Percentiles rank a stretch among this genome's conserved stretches.
phyloP scores from a whole-genome alignment of 2,797 vertebrate genomes.

The Podarcis lilfordi region DNA sequence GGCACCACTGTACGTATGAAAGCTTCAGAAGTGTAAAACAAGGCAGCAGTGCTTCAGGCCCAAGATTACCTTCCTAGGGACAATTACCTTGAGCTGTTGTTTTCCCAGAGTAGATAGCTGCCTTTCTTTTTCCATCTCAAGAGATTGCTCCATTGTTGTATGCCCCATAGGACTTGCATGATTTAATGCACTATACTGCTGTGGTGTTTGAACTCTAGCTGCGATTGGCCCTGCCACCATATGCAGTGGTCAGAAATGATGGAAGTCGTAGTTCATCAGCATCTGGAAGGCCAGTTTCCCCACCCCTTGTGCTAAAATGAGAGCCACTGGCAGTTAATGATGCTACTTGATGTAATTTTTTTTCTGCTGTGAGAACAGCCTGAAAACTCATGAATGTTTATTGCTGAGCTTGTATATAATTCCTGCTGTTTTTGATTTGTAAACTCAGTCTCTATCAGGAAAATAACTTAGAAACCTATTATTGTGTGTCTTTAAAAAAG shows the following conservation, averaged over 20 bases:
- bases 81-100: accelerated
- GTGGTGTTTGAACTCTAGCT: neutral
- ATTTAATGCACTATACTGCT: neutral
- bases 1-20: no score
- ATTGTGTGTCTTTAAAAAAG: neutral
- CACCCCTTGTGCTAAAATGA: neutral
- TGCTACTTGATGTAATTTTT: neutral
- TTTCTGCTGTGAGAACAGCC: neutral
- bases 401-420: neutral
- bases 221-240: neutral
- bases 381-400: neutral
- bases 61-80: accelerated
- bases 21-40: accelerated
- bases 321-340: neutral
- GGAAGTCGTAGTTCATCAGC: neutral
- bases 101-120: neutral
- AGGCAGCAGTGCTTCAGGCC: accelerated
- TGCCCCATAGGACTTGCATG: no score
- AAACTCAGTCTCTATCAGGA: slow-evolving; percentile 18
- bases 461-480: neutral
- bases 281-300: neutral
- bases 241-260: neutral
- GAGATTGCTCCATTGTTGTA: neutral
- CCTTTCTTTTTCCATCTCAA: accelerated
- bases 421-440: neutral